These are phyloP conservation scores for Oxycera nigricornis DNA, from an alignment of 2,888 invertebrate species.

Conservation along the genomic window DNA sequence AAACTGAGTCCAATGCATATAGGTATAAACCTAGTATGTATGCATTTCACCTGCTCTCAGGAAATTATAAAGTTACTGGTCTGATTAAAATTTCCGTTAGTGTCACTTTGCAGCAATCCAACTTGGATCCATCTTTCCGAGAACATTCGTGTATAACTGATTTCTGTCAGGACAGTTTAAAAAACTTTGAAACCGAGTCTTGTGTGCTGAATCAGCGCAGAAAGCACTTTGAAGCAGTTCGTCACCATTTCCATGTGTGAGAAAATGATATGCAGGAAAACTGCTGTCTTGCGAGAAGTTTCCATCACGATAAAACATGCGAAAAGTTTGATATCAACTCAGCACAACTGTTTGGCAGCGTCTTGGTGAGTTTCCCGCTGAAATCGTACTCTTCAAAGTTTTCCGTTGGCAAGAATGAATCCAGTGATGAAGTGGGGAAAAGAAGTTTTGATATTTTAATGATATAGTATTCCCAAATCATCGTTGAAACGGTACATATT, in stretches of 20 bases:
- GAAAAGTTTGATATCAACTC: slow-evolving; percentile 35
- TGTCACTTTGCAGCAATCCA: neutral
- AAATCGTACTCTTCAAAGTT: neutral
- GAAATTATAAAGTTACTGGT: neutral
- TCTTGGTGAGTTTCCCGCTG: neutral
- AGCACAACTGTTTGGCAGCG: slow-evolving; percentile 19
- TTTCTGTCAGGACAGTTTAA: slow-evolving; percentile 12
- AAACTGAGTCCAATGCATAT: no score
- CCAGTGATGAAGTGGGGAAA: neutral
- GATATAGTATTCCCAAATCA: no score
- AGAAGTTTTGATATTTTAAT: neutral
- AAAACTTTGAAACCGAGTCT: neutral
- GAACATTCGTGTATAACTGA: slow-evolving; percentile 17
- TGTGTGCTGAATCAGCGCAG: neutral
- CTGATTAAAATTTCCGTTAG: slow-evolving; percentile 28
- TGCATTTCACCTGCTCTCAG: neutral
- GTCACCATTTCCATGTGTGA: neutral
- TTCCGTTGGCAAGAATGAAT: neutral
- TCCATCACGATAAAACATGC: slow-evolving; percentile 12
- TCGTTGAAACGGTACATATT: no score
- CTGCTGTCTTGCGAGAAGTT: slow-evolving; percentile 21
- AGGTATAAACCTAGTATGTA: no score
- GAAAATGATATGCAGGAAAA: slow-evolving; percentile 21
- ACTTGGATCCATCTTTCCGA: neutral
- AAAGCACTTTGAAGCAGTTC: neutral